Percentiles rank a stretch among this genome's conserved stretches.
Conservation (phyloP, 2,113 vertebrate genomes). For the Tympanuchus pallidicinctus region DNA sequence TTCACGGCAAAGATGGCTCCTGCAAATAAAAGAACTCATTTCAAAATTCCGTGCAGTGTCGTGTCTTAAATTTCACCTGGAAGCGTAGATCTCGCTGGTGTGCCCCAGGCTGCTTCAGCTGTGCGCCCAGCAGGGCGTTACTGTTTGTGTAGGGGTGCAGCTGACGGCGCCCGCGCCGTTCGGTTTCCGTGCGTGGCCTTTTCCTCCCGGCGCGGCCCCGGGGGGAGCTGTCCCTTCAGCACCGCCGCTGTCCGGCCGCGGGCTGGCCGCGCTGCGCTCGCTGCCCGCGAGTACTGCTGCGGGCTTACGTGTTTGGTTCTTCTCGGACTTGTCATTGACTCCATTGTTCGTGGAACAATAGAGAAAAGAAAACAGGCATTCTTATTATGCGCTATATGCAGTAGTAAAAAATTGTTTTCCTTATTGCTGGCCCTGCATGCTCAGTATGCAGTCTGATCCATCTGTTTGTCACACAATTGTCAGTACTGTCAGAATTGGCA, state of each 20-base stretch:
- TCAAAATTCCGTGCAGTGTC: background rate
- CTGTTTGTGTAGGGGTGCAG: no score
- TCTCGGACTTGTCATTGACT: background rate
- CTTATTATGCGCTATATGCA: background rate
- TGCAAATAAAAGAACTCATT: background rate
- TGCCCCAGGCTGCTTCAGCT: fast-evolving
- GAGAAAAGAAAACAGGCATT: background rate
- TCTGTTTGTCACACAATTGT: background rate
- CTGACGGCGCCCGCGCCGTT: fast-evolving
- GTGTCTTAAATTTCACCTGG: fast-evolving
- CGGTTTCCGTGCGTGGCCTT: background rate
- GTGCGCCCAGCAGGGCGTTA: background rate
- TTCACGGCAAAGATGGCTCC: background rate
- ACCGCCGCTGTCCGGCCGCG: background rate
- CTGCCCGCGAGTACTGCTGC: background rate
- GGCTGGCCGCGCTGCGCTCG: no score
- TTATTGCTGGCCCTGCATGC: background rate
- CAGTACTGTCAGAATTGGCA: background rate
- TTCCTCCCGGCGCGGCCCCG: no score
- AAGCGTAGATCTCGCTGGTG: background rate
- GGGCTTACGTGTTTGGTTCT: fast-evolving
- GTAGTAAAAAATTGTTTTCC: background rate
- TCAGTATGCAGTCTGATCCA: background rate
- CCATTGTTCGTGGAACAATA: background rate
- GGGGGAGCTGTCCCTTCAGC: background rate